Percentiles rank a stretch among this genome's conserved stretches.
Conservation (phyloP, 2,888 invertebrate genomes). For the Trachelus iudaicus region DNA sequence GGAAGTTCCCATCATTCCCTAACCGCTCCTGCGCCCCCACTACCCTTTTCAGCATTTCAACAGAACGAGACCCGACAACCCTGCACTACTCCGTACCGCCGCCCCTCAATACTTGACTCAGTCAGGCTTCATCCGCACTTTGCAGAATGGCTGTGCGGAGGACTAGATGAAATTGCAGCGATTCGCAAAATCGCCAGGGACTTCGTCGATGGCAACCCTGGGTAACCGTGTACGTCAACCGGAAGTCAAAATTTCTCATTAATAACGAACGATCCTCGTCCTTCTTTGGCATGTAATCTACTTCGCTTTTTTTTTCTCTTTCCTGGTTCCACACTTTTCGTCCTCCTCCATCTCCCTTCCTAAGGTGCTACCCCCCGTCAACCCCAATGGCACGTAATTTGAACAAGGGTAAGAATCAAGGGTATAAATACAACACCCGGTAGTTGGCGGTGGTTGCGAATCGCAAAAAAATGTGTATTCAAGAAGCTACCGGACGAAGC, state of each 20-base stretch:
- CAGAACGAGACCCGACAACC: neutral
- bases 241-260: neutral
- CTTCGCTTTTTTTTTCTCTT: neutral
- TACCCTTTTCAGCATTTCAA: neutral
- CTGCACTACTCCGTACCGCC: neutral
- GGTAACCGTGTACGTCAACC: neutral
- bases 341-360: neutral
- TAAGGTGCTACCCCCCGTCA: too few relatives aligned
- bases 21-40: neutral
- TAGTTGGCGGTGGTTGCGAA: too few relatives aligned
- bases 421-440: too few relatives aligned
- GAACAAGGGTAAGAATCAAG: neutral
- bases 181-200: neutral
- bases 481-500: neutral
- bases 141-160: neutral
- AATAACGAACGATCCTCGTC: neutral
- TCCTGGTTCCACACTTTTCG: too few relatives aligned
- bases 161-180: neutral
- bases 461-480: too few relatives aligned
- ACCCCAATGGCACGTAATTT: neutral
- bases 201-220: neutral
- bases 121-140: neutral
- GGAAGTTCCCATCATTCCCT: neutral
- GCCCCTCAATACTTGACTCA: neutral
- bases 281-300: neutral